Evolutionary conservation across 1,140 invertebrate genomes (phyloP), one percentile per base, ranked within the genome.

Genomic region (Drosophila ananassae): DNA sequence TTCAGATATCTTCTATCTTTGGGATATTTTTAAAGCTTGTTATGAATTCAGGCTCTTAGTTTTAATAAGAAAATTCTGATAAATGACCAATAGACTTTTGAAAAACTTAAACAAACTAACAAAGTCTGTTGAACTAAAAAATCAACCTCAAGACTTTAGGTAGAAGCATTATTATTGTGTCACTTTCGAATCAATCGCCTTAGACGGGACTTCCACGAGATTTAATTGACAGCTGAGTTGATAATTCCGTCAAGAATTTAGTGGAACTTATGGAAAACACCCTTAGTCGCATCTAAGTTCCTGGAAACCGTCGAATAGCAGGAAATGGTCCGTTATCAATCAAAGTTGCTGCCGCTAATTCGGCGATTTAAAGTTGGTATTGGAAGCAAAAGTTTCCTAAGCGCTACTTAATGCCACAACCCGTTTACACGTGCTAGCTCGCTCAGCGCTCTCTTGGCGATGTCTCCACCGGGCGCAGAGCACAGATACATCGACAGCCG

Each of bases 401-500:
- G 41, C 41, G 41, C 17, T 5, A n/a, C 55, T 32, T 47, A 59
- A 25, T 17, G 6, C 32, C 25, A 7, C 25, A 7, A 2, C 1
- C 3, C 28, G 22, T 52, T 59, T 37, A 30, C 69, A 60, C 41
- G 63, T 47, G 39, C 44, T 28, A 8, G 22, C 60, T 61, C 62
- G 13, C 13, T 17, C 17, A 17, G 17, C 54, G 53, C 34, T 21
- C 52, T 44, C 24, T 46, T 21, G 22, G 7, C 50, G 44, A 7
- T 41, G 17, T 13, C 28, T 56, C 22, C 39, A 47, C 44, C 21
- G 34, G 34, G 34, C 34, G 2, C 34, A n/a, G 34, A n/a, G 34
- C 34, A 37, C 34, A 37, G 34, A 37, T 37, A 37, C 34, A 37
- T 1, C n/a, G 30, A 6, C 52, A 73, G 68, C 81, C 81, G 81